A percentile compares a stretch with the other conserved stretches of the same genome.
These are phyloP conservation scores for Neosilurus hyrtlii DNA, from an alignment of 2,797 vertebrate species.

Conservation along the genomic window DNA sequence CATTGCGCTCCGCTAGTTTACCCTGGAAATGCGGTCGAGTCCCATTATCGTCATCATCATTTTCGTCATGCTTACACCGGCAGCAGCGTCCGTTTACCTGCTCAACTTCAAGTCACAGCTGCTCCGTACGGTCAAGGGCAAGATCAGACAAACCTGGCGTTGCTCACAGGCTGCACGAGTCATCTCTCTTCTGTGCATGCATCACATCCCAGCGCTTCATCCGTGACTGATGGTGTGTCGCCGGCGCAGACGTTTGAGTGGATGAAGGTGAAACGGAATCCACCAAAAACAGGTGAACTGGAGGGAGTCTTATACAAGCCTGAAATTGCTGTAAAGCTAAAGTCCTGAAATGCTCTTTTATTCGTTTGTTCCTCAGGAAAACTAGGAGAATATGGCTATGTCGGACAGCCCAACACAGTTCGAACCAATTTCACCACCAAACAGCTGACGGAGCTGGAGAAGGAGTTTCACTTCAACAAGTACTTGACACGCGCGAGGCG, in stretches of 20 bases:
- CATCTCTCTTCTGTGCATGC: conserved; percentile 85
- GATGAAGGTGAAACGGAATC: conserved; percentile 99
- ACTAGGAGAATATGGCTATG: conserved; percentile 89
- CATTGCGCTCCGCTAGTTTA: conserved; percentile 88
- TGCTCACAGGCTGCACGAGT: conserved; percentile 80
- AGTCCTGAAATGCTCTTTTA: neutral
- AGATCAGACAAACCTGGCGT: conserved; percentile 79
- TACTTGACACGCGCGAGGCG: conserved; percentile 92
- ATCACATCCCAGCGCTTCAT: conserved; percentile 84
- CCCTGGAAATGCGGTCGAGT: conserved; percentile 84
- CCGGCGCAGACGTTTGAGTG: conserved; percentile 96
- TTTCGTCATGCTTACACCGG: conserved; percentile 79
- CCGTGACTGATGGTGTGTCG: conserved; percentile 81
- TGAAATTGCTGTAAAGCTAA: neutral
- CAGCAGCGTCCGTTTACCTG: conserved; percentile 73
- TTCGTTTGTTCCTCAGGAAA: conserved; percentile 73
- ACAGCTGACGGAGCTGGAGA: conserved; percentile 96
- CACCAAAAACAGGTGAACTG: conserved; percentile 95
- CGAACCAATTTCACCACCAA: conserved; percentile 98
- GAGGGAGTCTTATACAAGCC: neutral
- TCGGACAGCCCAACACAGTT: conserved; percentile 89
- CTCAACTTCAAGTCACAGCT: conserved; percentile 83
- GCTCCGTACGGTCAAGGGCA: conserved; percentile 84
- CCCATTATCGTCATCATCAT: conserved; percentile 61
- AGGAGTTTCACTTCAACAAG: conserved; percentile 99